Base-by-base conservation (phyloP, 2,888 invertebrate genomes). In the Xylota segnis region DNA sequence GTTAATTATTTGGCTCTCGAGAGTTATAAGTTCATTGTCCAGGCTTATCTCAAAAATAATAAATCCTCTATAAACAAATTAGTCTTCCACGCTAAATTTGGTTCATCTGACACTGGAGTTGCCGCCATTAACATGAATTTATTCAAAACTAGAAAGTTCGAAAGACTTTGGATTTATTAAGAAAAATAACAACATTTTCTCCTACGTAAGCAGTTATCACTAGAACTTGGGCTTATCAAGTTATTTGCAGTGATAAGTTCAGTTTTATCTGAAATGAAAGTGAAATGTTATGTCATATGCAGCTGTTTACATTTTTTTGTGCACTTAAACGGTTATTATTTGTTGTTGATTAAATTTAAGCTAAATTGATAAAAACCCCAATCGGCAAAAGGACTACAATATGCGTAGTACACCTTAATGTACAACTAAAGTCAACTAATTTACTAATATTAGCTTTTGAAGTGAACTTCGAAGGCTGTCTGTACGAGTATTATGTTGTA, bases 401-500 rank as follows among this genome's bases (percentile, higher is more conserved):
- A 34, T 40, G 43, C 54, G 45, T 4, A 70, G 10, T 40, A 4
- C 10, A 58, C 16, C 7, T 27, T 10, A 58, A 37, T 40, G 65
- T 34, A 37, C n/a, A 63, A 40, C 47, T 37, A 32, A 27, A 70
- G 63, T 54, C 47, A 61, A 54, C 34, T 70, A 54, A 54, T 52
- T 29, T 9, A n/a, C 29, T 37, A n/a, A 12, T n/a, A 43, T 29
- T 37, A 52, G 23, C 16, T 66, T 37, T 34, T 52, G 18, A 45
- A 66, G 54, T 76, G 68, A 75, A 68, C 43, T 77, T 50, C 40
- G 83, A 83, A 83, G 83, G 83, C 29, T 78, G 78, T 78, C 72
- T 71, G 78, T 56, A 65, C 43, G n/a, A n/a, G n/a, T n/a, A n/a
- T n/a, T 83, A 56, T 71, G 71, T 70, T 74, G 79, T 59, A 79